Evolutionary conservation across 2,888 invertebrate genomes (phyloP).

Genomic region (Ochropleura leucogaster): DNA sequence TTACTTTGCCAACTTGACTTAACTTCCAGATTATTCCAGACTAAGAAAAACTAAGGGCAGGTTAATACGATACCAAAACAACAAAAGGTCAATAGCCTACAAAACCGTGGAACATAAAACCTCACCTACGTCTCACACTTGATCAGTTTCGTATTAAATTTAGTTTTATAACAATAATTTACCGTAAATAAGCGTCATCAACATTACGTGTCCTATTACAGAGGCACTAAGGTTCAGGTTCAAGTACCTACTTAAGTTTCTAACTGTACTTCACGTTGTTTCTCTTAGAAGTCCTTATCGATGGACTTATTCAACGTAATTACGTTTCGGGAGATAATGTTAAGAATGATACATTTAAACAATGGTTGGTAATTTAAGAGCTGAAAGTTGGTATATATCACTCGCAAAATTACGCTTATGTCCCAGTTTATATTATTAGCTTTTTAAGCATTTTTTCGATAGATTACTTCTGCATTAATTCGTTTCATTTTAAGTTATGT

Average conservation of each 20-base stretch:
- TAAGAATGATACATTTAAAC: conserved; percentile 23
- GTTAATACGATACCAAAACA: neutral
- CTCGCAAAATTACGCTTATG: neutral
- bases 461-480: neutral
- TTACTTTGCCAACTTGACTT: neutral
- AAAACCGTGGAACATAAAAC: conserved; percentile 38
- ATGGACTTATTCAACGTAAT: conserved; percentile 50
- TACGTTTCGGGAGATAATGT: conserved; percentile 23
- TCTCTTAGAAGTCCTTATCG: conserved; percentile 49
- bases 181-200: conserved; percentile 50
- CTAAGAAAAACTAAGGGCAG: too few relatives aligned
- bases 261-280: conserved; percentile 52
- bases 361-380: conserved; percentile 8
- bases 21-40: neutral
- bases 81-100: conserved; percentile 10
- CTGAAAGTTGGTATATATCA: neutral
- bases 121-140: conserved; percentile 20
- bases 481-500: neutral
- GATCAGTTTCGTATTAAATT: conserved; percentile 48
- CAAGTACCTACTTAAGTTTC: conserved; percentile 47
- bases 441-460: neutral
- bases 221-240: conserved; percentile 49
- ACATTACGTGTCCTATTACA: conserved; percentile 47
- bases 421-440: neutral
- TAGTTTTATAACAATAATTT: conserved; percentile 53